Evolutionary conservation across 2,797 vertebrate genomes (phyloP).

Genomic region (Eospalax fontanierii): DNA sequence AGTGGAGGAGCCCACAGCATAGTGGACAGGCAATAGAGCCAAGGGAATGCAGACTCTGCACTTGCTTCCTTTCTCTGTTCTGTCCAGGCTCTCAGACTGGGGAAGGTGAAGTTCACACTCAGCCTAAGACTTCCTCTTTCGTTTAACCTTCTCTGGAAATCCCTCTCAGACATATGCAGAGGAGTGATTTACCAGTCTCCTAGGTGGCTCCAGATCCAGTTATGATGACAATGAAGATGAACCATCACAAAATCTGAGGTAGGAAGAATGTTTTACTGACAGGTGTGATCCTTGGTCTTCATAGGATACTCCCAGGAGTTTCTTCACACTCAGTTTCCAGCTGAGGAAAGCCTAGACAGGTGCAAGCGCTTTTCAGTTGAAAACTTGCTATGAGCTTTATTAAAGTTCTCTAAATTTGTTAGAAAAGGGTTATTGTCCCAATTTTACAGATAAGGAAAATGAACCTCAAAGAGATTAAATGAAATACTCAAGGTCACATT

Average conservation of each 20-base stretch:
- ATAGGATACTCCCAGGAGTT: no score
- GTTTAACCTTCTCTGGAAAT: not conserved
- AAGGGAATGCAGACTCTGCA: not conserved
- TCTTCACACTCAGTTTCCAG: not conserved
- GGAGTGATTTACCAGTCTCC: not conserved
- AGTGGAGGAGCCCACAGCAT: not conserved
- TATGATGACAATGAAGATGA: not conserved
- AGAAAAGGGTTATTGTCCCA: slow-evolving; percentile 63
- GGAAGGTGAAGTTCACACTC: not conserved
- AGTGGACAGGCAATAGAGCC: not conserved
- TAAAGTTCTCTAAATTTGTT: slow-evolving; percentile 28
- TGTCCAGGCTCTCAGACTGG: not conserved
- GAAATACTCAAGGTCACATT: not conserved
- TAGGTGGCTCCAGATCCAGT: not conserved
- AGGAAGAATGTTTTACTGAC: not conserved
- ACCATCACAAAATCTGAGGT: not conserved
- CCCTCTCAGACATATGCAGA: not conserved
- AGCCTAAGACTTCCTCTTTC: not conserved
- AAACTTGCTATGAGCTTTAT: not conserved
- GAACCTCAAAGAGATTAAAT: slow-evolving; percentile 58
- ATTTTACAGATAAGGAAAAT: slow-evolving; percentile 81
- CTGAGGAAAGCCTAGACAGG: not conserved
- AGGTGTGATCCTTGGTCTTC: not conserved
- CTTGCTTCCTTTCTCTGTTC: not conserved
- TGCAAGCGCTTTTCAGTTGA: not conserved